A percentile compares a stretch with the other conserved stretches of the same genome.
Evolutionary conservation across 2,113 vertebrate genomes (phyloP).

Genomic region (Centropus bengalensis): DNA sequence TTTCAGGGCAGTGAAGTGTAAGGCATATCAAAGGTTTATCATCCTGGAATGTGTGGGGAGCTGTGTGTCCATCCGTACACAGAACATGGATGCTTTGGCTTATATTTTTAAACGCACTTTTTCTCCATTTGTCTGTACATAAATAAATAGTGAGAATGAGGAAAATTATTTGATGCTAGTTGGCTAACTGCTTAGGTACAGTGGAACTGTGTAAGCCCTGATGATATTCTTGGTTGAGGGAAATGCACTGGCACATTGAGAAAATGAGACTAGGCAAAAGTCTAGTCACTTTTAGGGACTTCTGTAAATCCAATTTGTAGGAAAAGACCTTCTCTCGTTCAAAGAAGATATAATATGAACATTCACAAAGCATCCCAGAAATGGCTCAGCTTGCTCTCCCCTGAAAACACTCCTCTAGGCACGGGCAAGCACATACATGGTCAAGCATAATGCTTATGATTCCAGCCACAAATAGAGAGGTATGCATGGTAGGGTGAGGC

Average conservation of each 20-base stretch:
- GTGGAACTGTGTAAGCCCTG: background rate
- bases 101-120: background rate
- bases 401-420: no score
- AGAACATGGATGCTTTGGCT: background rate
- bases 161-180: background rate
- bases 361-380: background rate
- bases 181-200: background rate
- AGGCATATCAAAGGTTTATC: slow-evolving; percentile 76
- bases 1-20: slow-evolving; percentile 75
- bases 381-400: background rate
- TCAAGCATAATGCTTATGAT: background rate
- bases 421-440: fast-evolving
- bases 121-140: background rate
- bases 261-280: background rate
- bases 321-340: background rate
- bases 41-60: slow-evolving; percentile 57
- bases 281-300: background rate
- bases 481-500: fast-evolving
- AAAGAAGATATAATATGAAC: background rate
- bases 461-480: background rate
- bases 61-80: background rate
- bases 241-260: background rate
- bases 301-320: background rate
- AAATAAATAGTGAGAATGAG: background rate
- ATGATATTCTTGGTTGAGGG: background rate